phyloP scores from a whole-genome alignment of 1,140 invertebrate genomes.

The Bactericera cockerelli region DNA sequence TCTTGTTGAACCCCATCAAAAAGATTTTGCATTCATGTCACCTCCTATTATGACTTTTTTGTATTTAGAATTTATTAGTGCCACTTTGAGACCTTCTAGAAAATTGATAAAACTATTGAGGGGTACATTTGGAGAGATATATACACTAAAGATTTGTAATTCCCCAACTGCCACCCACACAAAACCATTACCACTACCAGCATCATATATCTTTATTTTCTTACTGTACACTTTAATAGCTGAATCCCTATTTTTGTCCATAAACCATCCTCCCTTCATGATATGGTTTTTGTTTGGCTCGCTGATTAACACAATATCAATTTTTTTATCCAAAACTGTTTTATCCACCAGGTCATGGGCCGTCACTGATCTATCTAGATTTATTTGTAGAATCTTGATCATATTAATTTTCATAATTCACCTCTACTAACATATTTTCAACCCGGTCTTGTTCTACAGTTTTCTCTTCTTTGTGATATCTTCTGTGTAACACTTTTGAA shows the following conservation, averaged over 20 bases:
- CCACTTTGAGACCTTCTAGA: not conserved
- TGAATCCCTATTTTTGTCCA: not conserved
- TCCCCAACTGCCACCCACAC: not conserved
- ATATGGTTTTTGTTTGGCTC: not conserved
- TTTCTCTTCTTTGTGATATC: not conserved
- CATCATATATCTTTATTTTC: not conserved
- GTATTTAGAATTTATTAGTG: not conserved
- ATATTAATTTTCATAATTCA: not conserved
- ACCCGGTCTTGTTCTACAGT: not conserved
- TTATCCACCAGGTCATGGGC: not conserved
- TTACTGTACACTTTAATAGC: not conserved
- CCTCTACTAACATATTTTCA: not conserved
- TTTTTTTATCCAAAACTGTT: not conserved
- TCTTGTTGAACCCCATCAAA: not conserved
- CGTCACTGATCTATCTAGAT: not conserved
- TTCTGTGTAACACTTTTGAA: not conserved
- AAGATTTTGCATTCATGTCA: not conserved
- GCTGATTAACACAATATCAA: not conserved
- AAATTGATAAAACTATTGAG: not conserved
- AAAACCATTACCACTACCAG: slow-evolving; percentile 1
- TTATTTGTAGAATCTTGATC: not conserved
- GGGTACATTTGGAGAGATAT: not conserved
- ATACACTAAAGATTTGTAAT: not conserved
- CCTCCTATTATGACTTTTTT: not conserved
- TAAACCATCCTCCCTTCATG: not conserved